A percentile compares a stretch with the other conserved stretches of the same genome.
phyloP scores from a whole-genome alignment of 2,888 invertebrate genomes.

The Nymphalis c-album region DNA sequence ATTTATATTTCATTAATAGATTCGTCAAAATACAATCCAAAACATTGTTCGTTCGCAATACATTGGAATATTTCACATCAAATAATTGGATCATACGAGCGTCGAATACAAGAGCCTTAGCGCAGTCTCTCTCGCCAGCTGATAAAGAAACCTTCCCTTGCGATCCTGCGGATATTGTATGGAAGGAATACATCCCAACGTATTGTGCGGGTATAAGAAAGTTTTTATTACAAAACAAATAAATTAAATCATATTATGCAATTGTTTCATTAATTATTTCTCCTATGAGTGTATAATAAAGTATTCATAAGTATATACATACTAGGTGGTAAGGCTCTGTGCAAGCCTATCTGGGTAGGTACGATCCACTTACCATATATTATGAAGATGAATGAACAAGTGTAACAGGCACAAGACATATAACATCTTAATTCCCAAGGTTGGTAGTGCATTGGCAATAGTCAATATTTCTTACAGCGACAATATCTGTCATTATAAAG shows the following conservation, averaged over 20 bases:
- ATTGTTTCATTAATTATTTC: too few species aligned
- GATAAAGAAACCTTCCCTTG: constrained; percentile 39
- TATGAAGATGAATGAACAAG: too few species aligned
- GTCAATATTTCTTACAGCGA: too few species aligned
- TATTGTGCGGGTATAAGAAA: constrained; percentile 38
- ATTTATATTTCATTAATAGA: constrained; percentile 41
- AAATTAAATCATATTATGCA: neutral
- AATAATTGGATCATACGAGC: constrained; percentile 39
- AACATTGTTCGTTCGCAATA: constrained; percentile 33
- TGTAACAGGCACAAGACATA: too few species aligned
- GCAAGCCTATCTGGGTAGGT: too few species aligned
- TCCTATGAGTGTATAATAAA: neutral
- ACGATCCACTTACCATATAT: too few species aligned
- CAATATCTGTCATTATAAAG: too few species aligned
- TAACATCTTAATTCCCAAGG: too few species aligned
- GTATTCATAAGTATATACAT: neutral
- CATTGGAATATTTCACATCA: constrained; percentile 39
- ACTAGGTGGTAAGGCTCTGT: too few species aligned
- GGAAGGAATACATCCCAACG: constrained; percentile 41
- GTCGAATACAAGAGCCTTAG: constrained; percentile 26
- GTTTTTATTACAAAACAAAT: constrained; percentile 29
- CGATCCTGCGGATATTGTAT: constrained; percentile 39
- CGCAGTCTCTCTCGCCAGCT: constrained; percentile 29
- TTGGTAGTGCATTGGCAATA: too few species aligned
- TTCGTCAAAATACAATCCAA: constrained; percentile 47